These are phyloP conservation scores for Corythornis leucogaster DNA, from an alignment of 2,797 vertebrate genomes.

Conservation along the genomic window DNA sequence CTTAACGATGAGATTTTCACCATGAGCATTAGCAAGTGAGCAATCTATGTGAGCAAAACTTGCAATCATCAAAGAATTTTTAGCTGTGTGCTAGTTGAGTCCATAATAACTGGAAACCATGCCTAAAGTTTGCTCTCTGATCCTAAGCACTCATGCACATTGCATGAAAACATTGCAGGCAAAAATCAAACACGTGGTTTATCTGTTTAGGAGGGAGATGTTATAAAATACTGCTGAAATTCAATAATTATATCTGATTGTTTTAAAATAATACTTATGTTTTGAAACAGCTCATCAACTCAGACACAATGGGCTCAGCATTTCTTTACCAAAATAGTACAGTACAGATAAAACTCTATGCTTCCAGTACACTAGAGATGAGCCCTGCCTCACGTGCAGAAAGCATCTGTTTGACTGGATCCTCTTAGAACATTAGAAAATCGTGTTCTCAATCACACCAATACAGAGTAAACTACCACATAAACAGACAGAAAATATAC, in stretches of 20 bases:
- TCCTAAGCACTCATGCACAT: background rate
- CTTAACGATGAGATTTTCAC: conserved; percentile 11
- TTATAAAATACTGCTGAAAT: background rate
- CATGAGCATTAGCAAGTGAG: conserved; percentile 20
- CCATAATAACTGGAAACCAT: conserved; percentile 9
- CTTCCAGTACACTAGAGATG: background rate
- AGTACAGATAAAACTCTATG: background rate
- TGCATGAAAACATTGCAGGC: background rate
- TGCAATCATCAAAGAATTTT: conserved; percentile 10
- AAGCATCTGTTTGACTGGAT: background rate
- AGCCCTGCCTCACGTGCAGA: background rate
- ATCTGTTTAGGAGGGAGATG: background rate
- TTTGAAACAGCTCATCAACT: background rate
- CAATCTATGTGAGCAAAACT: conserved; percentile 19
- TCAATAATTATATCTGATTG: background rate
- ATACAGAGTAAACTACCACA: background rate
- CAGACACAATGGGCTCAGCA: background rate
- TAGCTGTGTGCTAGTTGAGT: background rate
- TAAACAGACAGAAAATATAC: background rate
- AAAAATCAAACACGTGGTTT: background rate
- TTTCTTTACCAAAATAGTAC: background rate
- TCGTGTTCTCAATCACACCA: background rate
- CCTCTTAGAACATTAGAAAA: background rate
- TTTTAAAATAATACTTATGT: background rate
- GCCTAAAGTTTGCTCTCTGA: background rate